Base-by-base conservation (phyloP, 2,113 vertebrate species). In the Tenebrosternarchus preto region DNA sequence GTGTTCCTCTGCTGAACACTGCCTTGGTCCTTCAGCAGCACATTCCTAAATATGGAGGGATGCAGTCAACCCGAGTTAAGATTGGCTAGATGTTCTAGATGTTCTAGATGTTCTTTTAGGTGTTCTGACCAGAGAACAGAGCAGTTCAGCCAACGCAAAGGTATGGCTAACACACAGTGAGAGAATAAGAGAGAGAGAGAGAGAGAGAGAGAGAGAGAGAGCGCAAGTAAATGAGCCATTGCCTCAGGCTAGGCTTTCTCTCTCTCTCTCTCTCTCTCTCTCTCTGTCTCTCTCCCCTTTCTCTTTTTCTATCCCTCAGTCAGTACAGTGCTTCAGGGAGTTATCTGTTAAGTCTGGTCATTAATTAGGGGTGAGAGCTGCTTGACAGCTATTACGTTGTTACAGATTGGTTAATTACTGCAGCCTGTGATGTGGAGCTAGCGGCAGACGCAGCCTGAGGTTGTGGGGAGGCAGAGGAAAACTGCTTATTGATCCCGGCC, bases 341-440 rank as follows among this genome's bases (percentile, higher is more conserved):
- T 88, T 90, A 89, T 89, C 88, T 90, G 85, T 83, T 83, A 78
- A 88, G 86, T 78, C 76, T 25, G 88, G 88, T 88, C 88, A 90
- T 93, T 92, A 91, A 92, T 93, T 92, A 92, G 89, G 89, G 9
- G 81, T 17, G 73, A 73, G 46, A 87, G 88, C 86, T 73, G 63
- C 53, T 83, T 91, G 91, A 93, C 92, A 92, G 89, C 89, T 88
- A 89, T 91, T 89, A 88, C 90, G 88, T 91, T 88, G 91, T 93
- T 92, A 92, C 90, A 91, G 90, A 93, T 92, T 92, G 89, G 87
- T 92, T 94, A 91, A 92, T 94, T 92, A 92, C 82, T 25, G 77
- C 64, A 68, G 81, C 57, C 78, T 86, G 84, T 82, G 83, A 85
- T 78, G 80, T 78, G 75, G 67, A 16, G 63, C 61, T 25, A 69